phyloP scores from a whole-genome alignment of 1,140 invertebrate species.

The Aphidius ervi region DNA sequence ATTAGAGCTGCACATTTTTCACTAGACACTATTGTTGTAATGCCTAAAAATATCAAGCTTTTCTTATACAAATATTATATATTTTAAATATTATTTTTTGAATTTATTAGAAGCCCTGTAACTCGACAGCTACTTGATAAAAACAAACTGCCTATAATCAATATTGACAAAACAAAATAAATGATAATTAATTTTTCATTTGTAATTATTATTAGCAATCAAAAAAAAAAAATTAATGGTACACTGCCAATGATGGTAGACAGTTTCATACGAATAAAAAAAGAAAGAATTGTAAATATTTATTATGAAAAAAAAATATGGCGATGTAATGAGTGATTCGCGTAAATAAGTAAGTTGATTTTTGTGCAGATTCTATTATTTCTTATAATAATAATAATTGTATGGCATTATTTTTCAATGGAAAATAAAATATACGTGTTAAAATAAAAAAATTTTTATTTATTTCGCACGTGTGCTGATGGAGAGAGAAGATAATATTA shows the following conservation, averaged over 20 bases:
- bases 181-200: no score
- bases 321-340: constrained; percentile 43
- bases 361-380: constrained; percentile 51
- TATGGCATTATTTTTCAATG: constrained; percentile 52
- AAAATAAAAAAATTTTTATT: constrained; percentile 29
- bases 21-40: constrained; percentile 16
- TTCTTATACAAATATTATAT: neutral
- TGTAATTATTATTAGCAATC: no score
- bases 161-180: no score
- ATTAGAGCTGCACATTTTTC: constrained; percentile 41
- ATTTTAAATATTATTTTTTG: neutral
- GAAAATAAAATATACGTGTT: constrained; percentile 52
- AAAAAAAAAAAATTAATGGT: neutral
- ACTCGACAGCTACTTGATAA: neutral
- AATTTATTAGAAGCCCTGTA: neutral
- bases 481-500: no score
- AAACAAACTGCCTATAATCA: neutral
- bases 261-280: neutral
- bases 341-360: constrained; percentile 41
- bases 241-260: neutral
- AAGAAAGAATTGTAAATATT: constrained; percentile 8
- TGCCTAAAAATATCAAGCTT: neutral
- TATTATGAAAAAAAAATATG: constrained; percentile 34
- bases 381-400: constrained; percentile 39
- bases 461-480: neutral